A percentile compares a stretch with the other conserved stretches of the same genome.
phyloP scores from a whole-genome alignment of 2,888 invertebrate genomes.

The Leptinotarsa peninsularis region DNA sequence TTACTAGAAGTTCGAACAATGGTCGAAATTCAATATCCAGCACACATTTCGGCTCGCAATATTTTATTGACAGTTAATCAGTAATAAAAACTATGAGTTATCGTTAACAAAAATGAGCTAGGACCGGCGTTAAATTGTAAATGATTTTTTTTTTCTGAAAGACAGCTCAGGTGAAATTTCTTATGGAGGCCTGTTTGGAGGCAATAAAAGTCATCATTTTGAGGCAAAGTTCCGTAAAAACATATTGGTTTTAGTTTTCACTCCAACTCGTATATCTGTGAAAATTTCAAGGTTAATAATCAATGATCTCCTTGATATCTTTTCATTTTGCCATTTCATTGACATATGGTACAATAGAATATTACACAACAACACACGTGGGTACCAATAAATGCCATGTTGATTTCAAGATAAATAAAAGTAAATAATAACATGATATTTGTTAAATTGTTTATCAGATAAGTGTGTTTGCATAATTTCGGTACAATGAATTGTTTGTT shows the following conservation, averaged over 20 bases:
- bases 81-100: too few species aligned
- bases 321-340: conserved; percentile 6
- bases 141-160: too few species aligned
- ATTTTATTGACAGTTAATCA: too few species aligned
- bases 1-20: too few species aligned
- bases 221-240: neutral
- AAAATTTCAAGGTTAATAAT: neutral
- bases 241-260: neutral
- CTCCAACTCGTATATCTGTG: neutral
- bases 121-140: too few species aligned
- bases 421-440: conserved; percentile 46
- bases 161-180: too few species aligned
- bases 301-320: conserved; percentile 3
- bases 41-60: too few species aligned
- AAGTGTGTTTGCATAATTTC: conserved; percentile 39
- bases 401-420: conserved; percentile 45
- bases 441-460: conserved; percentile 37
- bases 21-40: too few species aligned
- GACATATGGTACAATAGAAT: conserved; percentile 17
- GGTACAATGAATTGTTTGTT: conserved; percentile 28
- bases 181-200: too few species aligned
- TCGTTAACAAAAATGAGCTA: too few species aligned
- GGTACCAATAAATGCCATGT: conserved; percentile 43
- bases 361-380: conserved; percentile 38
- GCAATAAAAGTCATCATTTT: too few species aligned